Base-by-base conservation (phyloP, 2,888 invertebrate genomes). In the Drosophila meridionalis region DNA sequence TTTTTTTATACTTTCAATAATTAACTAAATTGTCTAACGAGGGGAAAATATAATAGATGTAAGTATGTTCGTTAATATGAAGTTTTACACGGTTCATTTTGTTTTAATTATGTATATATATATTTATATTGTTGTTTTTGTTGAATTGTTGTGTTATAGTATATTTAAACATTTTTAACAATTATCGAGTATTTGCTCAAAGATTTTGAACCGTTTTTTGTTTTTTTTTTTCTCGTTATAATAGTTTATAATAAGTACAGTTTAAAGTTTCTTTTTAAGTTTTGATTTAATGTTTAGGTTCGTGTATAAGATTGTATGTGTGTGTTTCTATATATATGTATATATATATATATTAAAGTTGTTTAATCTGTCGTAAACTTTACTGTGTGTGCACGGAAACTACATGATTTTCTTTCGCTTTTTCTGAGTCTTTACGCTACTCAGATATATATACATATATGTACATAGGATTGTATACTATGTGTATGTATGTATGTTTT, bases 1-100 rank as follows among this genome's bases (percentile, higher is more conserved):
- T 87, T 70, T 59, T 76, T 71, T 69, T 43, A 70, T 67, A 45
- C 64, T 70, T 78, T 89, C 76, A 89, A 87, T 86, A 91, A 90
- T 82, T 91, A 91, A 91, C 91, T 91, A 91, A 90, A 90, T 82
- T 86, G 74, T 87, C 87, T 90, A 90, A 91, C 81, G 83, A 87
- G 91, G 86, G 73, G 82, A 89, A 90, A 87, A 87, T 80, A 80
- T 78, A 55, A 40, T 52, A 78, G 56, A 80, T 76, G 72, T 57
- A 76, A 71, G 73, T 69, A 80, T 76, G 69, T 59, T 60, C 63
- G 32, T 80, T 80, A 83, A 81, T 87, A 80, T 84, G 81, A 82
- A 76, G 68, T 80, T 86, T 86, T 81, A 83, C 69, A 74, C 79
- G 87, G 73, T 66, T 52, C 47, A 6, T 42, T 30, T 38, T 42